Evolutionary conservation across 2,888 invertebrate genomes (phyloP).

Genomic region (Pristionchus fissidentatus): DNA sequence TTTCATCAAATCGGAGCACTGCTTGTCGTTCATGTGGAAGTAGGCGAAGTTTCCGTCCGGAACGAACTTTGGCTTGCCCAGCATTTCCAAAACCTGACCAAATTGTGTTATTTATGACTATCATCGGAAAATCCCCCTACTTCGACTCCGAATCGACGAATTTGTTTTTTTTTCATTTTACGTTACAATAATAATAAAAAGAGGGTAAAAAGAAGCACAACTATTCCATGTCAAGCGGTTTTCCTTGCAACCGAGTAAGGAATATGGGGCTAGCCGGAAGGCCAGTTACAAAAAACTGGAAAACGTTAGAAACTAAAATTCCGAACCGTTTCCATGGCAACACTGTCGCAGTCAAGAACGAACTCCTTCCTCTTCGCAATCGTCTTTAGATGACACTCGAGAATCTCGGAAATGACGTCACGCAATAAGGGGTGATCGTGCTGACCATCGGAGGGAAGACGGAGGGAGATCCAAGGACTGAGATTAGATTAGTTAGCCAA

Average conservation of each 20-base stretch:
- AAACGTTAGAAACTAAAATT: too few relatives aligned
- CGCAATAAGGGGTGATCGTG: constrained; percentile 20
- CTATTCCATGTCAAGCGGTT: too few relatives aligned
- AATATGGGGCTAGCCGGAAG: too few relatives aligned
- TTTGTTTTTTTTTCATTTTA: too few relatives aligned
- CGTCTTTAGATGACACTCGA: constrained; percentile 6
- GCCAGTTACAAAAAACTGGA: too few relatives aligned
- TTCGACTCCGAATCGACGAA: not conserved
- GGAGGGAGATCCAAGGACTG: constrained; percentile 31
- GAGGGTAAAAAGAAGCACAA: too few relatives aligned
- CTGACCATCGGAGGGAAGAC: not conserved
- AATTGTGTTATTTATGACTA: too few relatives aligned
- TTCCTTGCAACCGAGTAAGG: too few relatives aligned
- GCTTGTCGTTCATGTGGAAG: constrained; percentile 33
- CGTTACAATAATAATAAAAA: too few relatives aligned
- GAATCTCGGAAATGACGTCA: not conserved
- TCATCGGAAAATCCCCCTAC: not conserved
- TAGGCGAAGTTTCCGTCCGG: constrained; percentile 34
- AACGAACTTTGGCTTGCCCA: constrained; percentile 26
- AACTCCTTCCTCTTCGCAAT: not conserved
- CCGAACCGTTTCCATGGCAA: constrained; percentile 4
- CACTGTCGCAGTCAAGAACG: constrained; percentile 23
- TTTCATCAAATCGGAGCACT: not conserved
- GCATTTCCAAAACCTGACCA: not conserved
- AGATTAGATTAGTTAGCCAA: not conserved